These are phyloP conservation scores for Cephalopterus ornatus DNA, from an alignment of 2,113 vertebrate genomes.

Conservation along the genomic window DNA sequence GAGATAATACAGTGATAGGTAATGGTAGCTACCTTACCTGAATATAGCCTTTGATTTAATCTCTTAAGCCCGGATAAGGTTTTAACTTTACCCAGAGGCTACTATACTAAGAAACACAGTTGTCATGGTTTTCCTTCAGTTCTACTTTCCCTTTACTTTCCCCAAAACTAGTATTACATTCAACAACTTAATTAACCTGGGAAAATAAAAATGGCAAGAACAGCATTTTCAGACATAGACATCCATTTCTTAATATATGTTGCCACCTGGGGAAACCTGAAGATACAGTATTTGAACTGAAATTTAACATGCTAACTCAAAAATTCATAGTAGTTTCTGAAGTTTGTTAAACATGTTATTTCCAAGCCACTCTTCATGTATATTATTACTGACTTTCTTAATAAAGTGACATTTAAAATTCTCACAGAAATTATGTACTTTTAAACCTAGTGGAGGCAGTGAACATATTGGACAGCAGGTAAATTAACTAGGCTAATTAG, in stretches of 20 bases:
- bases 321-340: no score
- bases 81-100: not conserved
- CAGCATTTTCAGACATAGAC: not conserved
- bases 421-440: not conserved
- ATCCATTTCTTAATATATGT: conserved; percentile 37
- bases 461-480: not conserved
- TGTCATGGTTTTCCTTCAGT: not conserved
- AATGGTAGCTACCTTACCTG: not conserved
- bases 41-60: not conserved
- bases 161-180: not conserved
- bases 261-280: conserved; percentile 53
- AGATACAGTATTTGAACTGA: not conserved
- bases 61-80: not conserved
- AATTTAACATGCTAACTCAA: not conserved
- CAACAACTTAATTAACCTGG: not conserved
- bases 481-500: not conserved
- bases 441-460: not conserved
- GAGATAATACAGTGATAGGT: not conserved
- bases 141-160: not conserved
- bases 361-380: not conserved
- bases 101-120: not conserved
- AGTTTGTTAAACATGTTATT: not conserved
- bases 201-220: not conserved
- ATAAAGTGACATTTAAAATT: not conserved
- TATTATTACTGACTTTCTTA: not conserved